These are phyloP conservation scores for Hypomecis atomaria DNA, from an alignment of 2,888 invertebrate species.

Conservation along the genomic window DNA sequence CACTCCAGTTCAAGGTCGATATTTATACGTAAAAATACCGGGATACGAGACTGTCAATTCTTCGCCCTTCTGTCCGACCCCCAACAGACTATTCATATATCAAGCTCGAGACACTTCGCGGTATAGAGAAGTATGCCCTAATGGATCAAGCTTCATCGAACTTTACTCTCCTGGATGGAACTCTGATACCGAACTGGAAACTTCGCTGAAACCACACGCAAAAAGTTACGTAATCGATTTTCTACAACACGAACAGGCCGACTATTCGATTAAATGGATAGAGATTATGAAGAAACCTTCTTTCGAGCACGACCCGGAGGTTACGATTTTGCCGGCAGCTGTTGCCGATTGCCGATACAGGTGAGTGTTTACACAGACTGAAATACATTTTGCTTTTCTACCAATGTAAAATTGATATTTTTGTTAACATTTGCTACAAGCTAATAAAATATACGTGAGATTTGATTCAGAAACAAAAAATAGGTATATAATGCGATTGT, in stretches of 20 bases:
- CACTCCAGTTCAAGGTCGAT: constrained; percentile 85
- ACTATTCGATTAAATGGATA: constrained; percentile 91
- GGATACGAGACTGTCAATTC: constrained; percentile 85
- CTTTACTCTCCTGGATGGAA: constrained; percentile 90
- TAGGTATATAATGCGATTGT: too few species aligned
- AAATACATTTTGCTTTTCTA: background rate
- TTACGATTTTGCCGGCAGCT: constrained; percentile 79
- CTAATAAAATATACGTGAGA: too few species aligned
- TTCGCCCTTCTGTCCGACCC: constrained; percentile 86
- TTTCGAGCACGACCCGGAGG: constrained; percentile 78
- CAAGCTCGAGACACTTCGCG: constrained; percentile 87
- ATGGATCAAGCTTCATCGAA: constrained; percentile 83
- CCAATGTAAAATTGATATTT: background rate
- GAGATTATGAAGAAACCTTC: constrained; percentile 88
- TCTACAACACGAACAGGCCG: constrained; percentile 88
- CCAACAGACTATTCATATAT: constrained; percentile 89
- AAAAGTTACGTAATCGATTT: constrained; percentile 91
- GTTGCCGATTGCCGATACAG: constrained; percentile 87
- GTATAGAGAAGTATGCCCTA: constrained; percentile 88
- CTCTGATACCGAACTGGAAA: constrained; percentile 73
- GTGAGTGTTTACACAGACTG: constrained; percentile 68
- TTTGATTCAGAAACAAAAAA: too few species aligned
- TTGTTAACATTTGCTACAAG: too few species aligned
- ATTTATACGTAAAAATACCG: constrained; percentile 88
- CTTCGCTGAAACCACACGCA: constrained; percentile 83